Evolutionary conservation across 2,113 vertebrate genomes (phyloP).

Genomic region (Piprites chloris): DNA sequence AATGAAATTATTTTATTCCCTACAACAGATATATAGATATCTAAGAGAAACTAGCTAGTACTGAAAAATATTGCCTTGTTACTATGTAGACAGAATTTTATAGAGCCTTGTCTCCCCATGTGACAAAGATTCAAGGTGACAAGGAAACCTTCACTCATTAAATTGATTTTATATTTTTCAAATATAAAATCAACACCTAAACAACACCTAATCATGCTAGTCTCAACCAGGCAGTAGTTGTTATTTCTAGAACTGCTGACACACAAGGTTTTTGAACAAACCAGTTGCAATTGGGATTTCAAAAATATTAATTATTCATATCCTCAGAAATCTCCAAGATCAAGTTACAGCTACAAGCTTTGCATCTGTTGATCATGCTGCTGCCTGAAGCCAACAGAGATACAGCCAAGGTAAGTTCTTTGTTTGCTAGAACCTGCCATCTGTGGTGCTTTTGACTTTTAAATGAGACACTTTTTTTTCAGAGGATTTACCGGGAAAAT

Average conservation of each 20-base stretch:
- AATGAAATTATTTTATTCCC: neutral
- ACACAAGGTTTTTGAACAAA: neutral
- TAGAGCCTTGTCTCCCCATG: neutral
- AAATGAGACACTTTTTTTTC: neutral
- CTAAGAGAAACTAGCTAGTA: neutral
- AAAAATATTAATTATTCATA: slow-evolving; percentile 18
- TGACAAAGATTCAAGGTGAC: neutral
- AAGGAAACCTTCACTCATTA: neutral
- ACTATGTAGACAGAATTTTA: neutral
- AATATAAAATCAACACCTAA: neutral
- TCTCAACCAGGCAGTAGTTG: neutral
- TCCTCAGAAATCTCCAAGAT: slow-evolving; percentile 83
- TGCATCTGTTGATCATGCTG: slow-evolving; percentile 90
- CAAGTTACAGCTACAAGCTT: slow-evolving; percentile 89
- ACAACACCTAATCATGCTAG: neutral
- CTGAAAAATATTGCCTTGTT: neutral
- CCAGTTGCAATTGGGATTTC: neutral
- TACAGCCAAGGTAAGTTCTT: slow-evolving; percentile 82
- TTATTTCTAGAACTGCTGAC: neutral
- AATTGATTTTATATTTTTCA: neutral
- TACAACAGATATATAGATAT: neutral
- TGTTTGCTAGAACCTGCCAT: neutral
- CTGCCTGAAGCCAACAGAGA: slow-evolving; percentile 91
- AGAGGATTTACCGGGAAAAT: neutral
- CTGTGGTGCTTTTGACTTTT: neutral